These are phyloP conservation scores for Nomada lathburiana DNA, from an alignment of 2,888 invertebrate species.

Conservation along the genomic window DNA sequence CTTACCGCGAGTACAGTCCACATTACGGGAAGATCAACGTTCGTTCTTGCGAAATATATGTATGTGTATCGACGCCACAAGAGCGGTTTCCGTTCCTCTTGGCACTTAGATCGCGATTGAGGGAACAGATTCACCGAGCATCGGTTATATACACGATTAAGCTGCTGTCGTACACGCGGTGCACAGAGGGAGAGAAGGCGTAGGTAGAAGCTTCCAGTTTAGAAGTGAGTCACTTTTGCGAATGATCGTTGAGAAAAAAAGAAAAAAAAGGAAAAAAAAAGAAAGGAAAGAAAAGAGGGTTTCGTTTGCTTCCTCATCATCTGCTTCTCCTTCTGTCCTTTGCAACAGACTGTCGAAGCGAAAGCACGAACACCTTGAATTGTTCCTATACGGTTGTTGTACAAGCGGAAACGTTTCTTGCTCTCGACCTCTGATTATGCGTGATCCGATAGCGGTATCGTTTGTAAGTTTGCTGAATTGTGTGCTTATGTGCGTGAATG, in stretches of 20 bases:
- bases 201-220: conserved; percentile 43
- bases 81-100: conserved; percentile 31
- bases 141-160: conserved; percentile 77
- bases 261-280: too few species aligned
- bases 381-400: too few species aligned
- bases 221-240: conserved; percentile 57
- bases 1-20: conserved; percentile 41
- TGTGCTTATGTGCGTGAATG: neutral
- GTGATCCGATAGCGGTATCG: conserved; percentile 22
- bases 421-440: neutral
- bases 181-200: conserved; percentile 69
- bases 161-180: conserved; percentile 65
- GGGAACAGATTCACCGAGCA: conserved; percentile 65
- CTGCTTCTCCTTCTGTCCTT: conserved; percentile 22
- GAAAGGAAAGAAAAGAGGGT: conserved; percentile 36
- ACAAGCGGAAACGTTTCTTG: neutral
- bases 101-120: conserved; percentile 64
- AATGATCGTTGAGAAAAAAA: conserved; percentile 10
- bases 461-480: conserved; percentile 8
- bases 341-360: conserved; percentile 7
- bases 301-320: conserved; percentile 17
- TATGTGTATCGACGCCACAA: neutral
- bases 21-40: conserved; percentile 29
- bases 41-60: neutral
- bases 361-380: conserved; percentile 33